Conservation (phyloP, 2,113 vertebrate genomes). For the Chlorocebus sabaeus region DNA sequence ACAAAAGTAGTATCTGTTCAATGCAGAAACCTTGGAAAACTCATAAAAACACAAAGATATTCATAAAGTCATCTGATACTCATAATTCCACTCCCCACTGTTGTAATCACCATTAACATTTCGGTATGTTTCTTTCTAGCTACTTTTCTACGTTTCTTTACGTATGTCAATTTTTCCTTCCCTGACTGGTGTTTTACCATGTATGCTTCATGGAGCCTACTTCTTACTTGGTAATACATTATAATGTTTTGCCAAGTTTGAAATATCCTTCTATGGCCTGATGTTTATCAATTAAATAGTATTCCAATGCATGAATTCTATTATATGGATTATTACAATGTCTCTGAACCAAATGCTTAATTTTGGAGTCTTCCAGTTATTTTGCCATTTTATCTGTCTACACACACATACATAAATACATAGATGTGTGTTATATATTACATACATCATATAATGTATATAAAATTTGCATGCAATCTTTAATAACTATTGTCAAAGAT, state of each 20-base stretch:
- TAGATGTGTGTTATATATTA: background rate
- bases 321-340: background rate
- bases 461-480: background rate
- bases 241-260: background rate
- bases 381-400: background rate
- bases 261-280: background rate
- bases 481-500: background rate
- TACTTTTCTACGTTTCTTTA: background rate
- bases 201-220: background rate
- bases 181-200: background rate
- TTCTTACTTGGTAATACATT: background rate
- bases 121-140: background rate
- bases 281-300: background rate
- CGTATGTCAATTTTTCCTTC: rapidly evolving
- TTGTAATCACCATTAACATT: background rate
- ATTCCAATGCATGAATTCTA: background rate
- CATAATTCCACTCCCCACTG: background rate
- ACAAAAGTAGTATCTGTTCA: background rate
- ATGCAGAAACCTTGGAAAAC: background rate
- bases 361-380: background rate
- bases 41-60: background rate
- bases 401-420: too few relatives aligned
- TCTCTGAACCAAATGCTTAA: background rate
- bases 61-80: background rate
- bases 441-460: background rate